These are phyloP conservation scores for Colossoma macropomum DNA, from an alignment of 2,113 vertebrate genomes.

Conservation along the genomic window DNA sequence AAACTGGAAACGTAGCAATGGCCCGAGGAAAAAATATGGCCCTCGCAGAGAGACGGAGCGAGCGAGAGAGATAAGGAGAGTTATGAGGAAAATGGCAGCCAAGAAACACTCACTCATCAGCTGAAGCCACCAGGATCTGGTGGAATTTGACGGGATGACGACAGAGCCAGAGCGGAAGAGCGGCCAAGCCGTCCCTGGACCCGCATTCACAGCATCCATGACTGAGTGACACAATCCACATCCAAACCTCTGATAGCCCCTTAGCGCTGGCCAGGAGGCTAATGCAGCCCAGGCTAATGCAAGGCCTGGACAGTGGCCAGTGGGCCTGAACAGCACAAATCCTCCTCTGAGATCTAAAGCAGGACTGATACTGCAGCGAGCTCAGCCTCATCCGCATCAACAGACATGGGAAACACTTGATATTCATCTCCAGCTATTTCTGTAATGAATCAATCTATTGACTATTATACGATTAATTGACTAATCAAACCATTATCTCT, in stretches of 20 bases:
- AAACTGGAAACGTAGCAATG: not conserved
- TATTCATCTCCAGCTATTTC: not conserved
- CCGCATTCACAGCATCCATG: not conserved
- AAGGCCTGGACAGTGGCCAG: not conserved
- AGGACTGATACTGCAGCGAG: not conserved
- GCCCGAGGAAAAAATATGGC: not conserved
- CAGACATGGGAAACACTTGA: not conserved
- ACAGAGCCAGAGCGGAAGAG: not conserved
- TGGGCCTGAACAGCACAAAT: not conserved
- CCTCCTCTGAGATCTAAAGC: not conserved
- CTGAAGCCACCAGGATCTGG: conserved; percentile 1
- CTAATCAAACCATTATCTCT: no score
- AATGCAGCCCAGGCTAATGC: not conserved
- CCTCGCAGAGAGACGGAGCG: not conserved
- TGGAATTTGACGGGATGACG: conserved; percentile 19
- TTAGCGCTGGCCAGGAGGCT: not conserved
- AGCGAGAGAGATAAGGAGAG: not conserved
- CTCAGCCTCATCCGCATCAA: not conserved
- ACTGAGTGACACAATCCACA: not conserved
- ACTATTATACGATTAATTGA: no score
- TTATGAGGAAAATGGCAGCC: conserved; percentile 1
- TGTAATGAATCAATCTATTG: no score
- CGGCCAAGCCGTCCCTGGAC: not conserved
- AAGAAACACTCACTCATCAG: conserved; percentile 20
- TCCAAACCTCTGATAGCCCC: conserved; percentile 6